A percentile compares a stretch with the other conserved stretches of the same genome.
phyloP scores from a whole-genome alignment of 2,797 vertebrate species.

The Monodelphis domestica region DNA sequence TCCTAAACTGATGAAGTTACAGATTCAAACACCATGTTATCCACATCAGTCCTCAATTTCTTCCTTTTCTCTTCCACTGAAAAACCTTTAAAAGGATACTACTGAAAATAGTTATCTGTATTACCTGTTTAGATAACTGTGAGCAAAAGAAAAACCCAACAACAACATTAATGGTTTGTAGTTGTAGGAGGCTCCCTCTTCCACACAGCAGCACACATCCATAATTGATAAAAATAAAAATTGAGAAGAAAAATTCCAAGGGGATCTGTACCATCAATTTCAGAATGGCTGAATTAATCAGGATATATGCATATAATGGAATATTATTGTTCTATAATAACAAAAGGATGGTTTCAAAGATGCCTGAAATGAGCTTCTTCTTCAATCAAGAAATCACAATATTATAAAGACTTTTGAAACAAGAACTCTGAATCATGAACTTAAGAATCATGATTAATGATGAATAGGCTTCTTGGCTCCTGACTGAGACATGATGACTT shows the following conservation, averaged over 20 bases:
- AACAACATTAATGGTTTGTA: background rate
- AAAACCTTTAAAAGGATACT: background rate
- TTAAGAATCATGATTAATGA: background rate
- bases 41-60: background rate
- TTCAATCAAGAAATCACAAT: background rate
- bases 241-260: background rate
- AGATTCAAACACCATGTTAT: background rate
- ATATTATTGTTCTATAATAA: background rate
- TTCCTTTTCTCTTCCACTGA: background rate
- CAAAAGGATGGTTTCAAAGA: background rate
- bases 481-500: background rate
- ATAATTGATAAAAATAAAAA: background rate
- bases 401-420: background rate
- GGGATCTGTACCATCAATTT: background rate
- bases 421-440: background rate
- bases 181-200: background rate
- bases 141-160: background rate
- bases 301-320: background rate
- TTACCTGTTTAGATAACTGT: background rate
- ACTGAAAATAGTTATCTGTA: background rate
- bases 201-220: background rate
- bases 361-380: background rate
- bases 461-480: background rate
- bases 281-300: background rate
- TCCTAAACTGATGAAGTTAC: background rate